Conservation (phyloP, 92 coral and sea anemone genomes). For the Pocillopora meandrina region DNA sequence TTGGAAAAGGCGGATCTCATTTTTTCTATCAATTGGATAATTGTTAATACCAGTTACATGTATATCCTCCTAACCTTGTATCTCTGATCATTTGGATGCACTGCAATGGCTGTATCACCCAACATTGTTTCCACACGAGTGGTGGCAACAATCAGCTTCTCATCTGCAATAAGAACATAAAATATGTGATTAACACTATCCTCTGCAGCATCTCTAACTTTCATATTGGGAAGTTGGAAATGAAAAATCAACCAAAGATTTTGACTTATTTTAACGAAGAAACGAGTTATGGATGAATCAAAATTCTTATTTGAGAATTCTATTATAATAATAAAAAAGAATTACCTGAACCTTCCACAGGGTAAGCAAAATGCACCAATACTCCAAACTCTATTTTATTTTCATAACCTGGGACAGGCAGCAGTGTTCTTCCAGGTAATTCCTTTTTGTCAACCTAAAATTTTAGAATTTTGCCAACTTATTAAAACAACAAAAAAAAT, state of each 20-base stretch:
- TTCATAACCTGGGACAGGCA: slow-evolving; percentile 94
- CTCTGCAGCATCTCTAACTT: no score
- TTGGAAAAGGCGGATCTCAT: no score
- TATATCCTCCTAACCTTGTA: slow-evolving; percentile 67
- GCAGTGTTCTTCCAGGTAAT: slow-evolving; percentile 89
- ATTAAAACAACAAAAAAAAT: no score
- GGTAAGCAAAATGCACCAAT: slow-evolving; percentile 96
- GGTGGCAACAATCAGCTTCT: slow-evolving; percentile 93
- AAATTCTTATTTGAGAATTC: not conserved
- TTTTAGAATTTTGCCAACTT: not conserved
- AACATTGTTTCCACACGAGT: slow-evolving; percentile 99
- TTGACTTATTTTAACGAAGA: not conserved
- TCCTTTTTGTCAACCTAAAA: slow-evolving; percentile 97
- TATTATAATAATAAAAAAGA: not conserved
- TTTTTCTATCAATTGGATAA: no score
- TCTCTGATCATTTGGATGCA: slow-evolving; percentile 92
- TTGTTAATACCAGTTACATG: no score
- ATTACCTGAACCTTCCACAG: slow-evolving; percentile 84
- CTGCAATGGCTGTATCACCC: slow-evolving; percentile 98
- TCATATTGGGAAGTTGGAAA: not conserved
- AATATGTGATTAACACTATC: no score
- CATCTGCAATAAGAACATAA: slow-evolving; percentile 51
- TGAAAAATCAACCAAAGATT: not conserved
- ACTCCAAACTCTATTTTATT: slow-evolving; percentile 98
- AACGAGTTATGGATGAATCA: no score